A percentile compares a stretch with the other conserved stretches of the same genome.
Conservation (phyloP, 2,888 invertebrate species). For the Macaria notata region DNA sequence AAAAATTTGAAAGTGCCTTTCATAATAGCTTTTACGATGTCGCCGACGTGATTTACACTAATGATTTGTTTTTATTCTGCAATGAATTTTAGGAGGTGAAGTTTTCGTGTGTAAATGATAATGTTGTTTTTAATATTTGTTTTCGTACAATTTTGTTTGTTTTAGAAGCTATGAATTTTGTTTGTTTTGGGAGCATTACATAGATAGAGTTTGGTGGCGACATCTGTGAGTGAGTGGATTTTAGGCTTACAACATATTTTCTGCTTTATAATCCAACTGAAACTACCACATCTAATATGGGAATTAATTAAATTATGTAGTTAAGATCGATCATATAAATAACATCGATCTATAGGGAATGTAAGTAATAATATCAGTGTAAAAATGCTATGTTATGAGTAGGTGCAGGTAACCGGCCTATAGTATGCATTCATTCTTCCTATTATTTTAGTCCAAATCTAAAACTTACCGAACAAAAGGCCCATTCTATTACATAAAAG, state of each 20-base stretch:
- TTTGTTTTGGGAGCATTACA: not conserved
- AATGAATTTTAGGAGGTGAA: conserved; percentile 35
- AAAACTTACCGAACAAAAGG: not conserved
- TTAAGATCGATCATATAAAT: too few species aligned
- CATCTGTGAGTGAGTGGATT: conserved; percentile 43
- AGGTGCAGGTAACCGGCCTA: too few species aligned
- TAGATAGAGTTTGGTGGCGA: conserved; percentile 26
- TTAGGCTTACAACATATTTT: not conserved
- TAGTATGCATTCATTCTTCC: not conserved
- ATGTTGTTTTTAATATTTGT: conserved; percentile 1
- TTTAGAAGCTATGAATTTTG: not conserved
- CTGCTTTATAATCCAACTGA: not conserved
- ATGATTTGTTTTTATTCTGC: conserved; percentile 44
- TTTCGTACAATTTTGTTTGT: conserved; percentile 1
- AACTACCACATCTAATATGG: too few species aligned
- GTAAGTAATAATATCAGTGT: too few species aligned
- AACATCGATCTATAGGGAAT: too few species aligned
- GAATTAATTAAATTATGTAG: too few species aligned
- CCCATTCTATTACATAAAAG: conserved; percentile 4
- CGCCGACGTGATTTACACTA: conserved; percentile 59
- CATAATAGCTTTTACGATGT: conserved; percentile 57
- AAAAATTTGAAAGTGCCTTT: conserved; percentile 54
- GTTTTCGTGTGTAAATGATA: conserved; percentile 9
- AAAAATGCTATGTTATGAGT: too few species aligned
- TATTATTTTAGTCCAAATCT: not conserved